phyloP scores from a whole-genome alignment of 2,113 vertebrate genomes.

The Malurus cyaneus region DNA sequence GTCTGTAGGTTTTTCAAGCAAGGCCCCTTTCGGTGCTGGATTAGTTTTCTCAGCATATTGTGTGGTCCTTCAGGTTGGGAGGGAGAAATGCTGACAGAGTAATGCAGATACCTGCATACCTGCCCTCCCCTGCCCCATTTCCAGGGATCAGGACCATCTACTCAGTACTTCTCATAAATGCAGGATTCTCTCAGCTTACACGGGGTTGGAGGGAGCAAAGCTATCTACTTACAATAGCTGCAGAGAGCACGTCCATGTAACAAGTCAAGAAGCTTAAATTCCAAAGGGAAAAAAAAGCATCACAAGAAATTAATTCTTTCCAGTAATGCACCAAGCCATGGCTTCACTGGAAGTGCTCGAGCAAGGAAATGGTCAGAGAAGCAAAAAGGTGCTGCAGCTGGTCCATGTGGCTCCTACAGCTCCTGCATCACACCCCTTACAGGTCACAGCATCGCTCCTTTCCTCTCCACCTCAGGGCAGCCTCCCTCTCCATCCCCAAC shows the following conservation, averaged over 20 bases:
- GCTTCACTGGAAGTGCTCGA: background rate
- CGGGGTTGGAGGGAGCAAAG: background rate
- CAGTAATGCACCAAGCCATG: background rate
- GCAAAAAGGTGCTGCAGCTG: background rate
- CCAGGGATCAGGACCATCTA: background rate
- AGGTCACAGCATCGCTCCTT: background rate
- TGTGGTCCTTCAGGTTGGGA: background rate
- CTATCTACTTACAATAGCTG: background rate
- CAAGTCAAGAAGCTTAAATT: background rate
- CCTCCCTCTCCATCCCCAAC: background rate
- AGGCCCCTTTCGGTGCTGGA: background rate
- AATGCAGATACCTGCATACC: no score
- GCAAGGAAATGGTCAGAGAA: background rate
- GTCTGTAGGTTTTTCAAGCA: background rate
- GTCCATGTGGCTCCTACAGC: background rate
- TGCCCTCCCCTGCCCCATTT: background rate
- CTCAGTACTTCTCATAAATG: background rate
- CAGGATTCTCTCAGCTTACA: background rate
- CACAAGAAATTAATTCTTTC: background rate
- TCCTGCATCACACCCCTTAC: background rate
- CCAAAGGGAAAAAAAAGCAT: background rate
- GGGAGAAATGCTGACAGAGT: background rate
- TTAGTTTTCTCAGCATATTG: background rate
- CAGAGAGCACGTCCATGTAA: background rate
- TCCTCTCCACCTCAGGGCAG: background rate